Evolutionary conservation across 2,888 invertebrate species (phyloP).

Genomic region (Ormia ochracea): DNA sequence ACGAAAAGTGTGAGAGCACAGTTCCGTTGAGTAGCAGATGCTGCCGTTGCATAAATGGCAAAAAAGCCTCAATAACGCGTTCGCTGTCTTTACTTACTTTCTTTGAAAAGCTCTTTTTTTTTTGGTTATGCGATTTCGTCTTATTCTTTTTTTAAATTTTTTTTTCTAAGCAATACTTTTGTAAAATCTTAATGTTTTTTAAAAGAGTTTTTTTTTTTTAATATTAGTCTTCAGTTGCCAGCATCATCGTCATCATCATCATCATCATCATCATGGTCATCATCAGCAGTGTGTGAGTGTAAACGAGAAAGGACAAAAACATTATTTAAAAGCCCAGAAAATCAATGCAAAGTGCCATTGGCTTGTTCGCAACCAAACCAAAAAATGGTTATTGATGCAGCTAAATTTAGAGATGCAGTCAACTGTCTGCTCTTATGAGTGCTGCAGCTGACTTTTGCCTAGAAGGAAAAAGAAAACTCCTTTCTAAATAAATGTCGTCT

Average conservation of each 20-base stretch:
- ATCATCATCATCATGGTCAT: too few species aligned
- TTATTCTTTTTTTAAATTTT: background rate
- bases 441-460: constrained; percentile 46
- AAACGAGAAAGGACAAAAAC: background rate
- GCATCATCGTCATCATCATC: too few species aligned
- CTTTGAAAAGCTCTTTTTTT: background rate
- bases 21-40: constrained; percentile 44
- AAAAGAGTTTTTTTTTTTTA: constrained; percentile 20
- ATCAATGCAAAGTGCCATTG: constrained; percentile 55
- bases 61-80: constrained; percentile 41
- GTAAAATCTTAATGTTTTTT: constrained; percentile 34
- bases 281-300: background rate
- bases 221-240: constrained; percentile 2
- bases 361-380: constrained; percentile 12
- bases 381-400: constrained; percentile 38
- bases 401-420: constrained; percentile 5
- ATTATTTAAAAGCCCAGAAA: constrained; percentile 22
- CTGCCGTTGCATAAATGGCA: constrained; percentile 23
- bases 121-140: background rate
- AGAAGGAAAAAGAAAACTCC: background rate
- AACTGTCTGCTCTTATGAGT: constrained; percentile 54
- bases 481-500: constrained; percentile 53
- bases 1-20: background rate
- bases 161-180: constrained; percentile 15
- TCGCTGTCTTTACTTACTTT: constrained; percentile 10